Evolutionary conservation across 2,113 vertebrate genomes (phyloP).

Genomic region (Zosterops borbonicus): DNA sequence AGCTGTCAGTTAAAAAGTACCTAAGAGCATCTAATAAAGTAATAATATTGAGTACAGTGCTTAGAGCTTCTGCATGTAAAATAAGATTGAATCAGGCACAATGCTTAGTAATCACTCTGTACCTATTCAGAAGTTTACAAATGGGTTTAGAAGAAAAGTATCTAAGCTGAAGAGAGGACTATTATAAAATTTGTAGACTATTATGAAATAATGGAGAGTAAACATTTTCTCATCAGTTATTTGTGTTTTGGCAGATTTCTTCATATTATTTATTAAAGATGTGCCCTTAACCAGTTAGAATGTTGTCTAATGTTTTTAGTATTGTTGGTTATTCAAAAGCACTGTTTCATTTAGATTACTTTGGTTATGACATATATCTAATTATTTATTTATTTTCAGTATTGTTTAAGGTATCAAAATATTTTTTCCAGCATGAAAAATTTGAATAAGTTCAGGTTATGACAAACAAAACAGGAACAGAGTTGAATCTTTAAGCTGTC

Average conservation of each 20-base stretch:
- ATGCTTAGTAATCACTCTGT: neutral
- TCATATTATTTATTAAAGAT: neutral
- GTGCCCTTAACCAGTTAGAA: neutral
- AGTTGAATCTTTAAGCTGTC: neutral
- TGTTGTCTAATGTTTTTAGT: neutral
- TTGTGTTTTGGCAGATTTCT: neutral
- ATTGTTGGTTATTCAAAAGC: neutral
- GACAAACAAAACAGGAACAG: neutral
- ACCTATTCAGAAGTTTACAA: neutral
- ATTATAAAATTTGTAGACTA: neutral
- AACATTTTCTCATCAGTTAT: neutral
- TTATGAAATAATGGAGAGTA: neutral
- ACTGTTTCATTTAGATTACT: neutral
- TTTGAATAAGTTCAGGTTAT: neutral
- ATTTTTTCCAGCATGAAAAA: neutral
- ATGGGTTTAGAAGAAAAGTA: neutral
- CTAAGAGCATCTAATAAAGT: conserved; percentile 36
- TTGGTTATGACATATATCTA: neutral
- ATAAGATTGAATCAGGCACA: neutral
- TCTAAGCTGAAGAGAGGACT: neutral
- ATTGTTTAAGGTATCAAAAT: neutral
- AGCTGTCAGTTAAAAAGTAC: conserved; percentile 22
- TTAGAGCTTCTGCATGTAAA: neutral
- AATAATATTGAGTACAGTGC: neutral
- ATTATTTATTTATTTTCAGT: neutral